phyloP scores from a whole-genome alignment of 2,797 vertebrate genomes.

The Pachyuromys duprasi region DNA sequence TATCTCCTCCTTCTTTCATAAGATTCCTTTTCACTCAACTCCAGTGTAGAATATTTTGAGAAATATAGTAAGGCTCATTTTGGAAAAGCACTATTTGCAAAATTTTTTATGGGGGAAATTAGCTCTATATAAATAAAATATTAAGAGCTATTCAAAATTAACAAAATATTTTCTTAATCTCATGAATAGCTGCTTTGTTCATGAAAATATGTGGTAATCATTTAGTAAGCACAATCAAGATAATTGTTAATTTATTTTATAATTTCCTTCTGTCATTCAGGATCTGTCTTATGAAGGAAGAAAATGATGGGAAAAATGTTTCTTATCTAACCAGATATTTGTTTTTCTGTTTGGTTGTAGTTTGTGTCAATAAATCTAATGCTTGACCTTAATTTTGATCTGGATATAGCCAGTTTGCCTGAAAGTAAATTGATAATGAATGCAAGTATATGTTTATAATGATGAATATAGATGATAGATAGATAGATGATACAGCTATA shows the following conservation, averaged over 20 bases:
- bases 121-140: slow-evolving; percentile 38
- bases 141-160: slow-evolving; percentile 43
- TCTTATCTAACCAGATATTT: background rate
- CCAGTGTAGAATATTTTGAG: slow-evolving; percentile 8
- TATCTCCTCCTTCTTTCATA: no score
- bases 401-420: background rate
- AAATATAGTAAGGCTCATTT: background rate
- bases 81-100: slow-evolving; percentile 39
- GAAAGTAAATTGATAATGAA: background rate
- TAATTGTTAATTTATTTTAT: slow-evolving; percentile 48
- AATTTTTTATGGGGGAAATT: slow-evolving; percentile 11
- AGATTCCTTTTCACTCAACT: background rate
- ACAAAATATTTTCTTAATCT: slow-evolving; percentile 37
- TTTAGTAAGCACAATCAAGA: slow-evolving; percentile 5
- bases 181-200: slow-evolving; percentile 22
- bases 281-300: slow-evolving; percentile 8
- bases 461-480: background rate
- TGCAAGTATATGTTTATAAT: background rate
- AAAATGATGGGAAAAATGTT: background rate
- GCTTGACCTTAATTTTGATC: slow-evolving; percentile 2
- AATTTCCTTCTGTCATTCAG: background rate
- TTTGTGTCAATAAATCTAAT: slow-evolving; percentile 15
- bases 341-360: slow-evolving; percentile 34
- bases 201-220: slow-evolving; percentile 12
- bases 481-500: background rate